A percentile compares a stretch with the other conserved stretches of the same genome.
Evolutionary conservation across 2,797 vertebrate genomes (phyloP).

Genomic region (Peromyscus nudipes): DNA sequence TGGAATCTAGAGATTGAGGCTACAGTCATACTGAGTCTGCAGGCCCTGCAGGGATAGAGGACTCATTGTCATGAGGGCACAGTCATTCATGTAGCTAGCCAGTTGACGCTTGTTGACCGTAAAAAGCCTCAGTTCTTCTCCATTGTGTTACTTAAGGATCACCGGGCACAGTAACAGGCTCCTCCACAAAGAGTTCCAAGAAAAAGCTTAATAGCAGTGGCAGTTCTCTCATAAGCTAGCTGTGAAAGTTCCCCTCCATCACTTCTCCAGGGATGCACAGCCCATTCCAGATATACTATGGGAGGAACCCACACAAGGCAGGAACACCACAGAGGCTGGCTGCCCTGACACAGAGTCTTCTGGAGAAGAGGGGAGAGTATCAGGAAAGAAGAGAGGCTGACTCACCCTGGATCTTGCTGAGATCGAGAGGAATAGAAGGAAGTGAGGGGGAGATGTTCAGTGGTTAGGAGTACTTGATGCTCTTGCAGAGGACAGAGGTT

Average conservation of each 20-base stretch:
- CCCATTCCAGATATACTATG: neutral
- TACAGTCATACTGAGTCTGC: neutral
- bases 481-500: neutral
- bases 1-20: neutral
- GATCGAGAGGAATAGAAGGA: neutral
- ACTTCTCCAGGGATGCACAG: neutral
- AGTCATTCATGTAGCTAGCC: neutral
- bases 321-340: neutral
- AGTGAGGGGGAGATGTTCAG: neutral
- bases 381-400: neutral
- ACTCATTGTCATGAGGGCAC: neutral
- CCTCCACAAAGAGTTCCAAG: neutral
- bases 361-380: neutral
- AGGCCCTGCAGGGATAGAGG: neutral
- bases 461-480: neutral
- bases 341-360: neutral
- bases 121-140: neutral
- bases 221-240: neutral
- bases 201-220: neutral
- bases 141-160: neutral
- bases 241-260: neutral
- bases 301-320: neutral
- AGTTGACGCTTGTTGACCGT: neutral
- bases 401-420: neutral
- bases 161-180: too few species aligned